These are phyloP conservation scores for Sebastes hubbsi DNA, from an alignment of 2,797 vertebrate genomes.

Conservation along the genomic window DNA sequence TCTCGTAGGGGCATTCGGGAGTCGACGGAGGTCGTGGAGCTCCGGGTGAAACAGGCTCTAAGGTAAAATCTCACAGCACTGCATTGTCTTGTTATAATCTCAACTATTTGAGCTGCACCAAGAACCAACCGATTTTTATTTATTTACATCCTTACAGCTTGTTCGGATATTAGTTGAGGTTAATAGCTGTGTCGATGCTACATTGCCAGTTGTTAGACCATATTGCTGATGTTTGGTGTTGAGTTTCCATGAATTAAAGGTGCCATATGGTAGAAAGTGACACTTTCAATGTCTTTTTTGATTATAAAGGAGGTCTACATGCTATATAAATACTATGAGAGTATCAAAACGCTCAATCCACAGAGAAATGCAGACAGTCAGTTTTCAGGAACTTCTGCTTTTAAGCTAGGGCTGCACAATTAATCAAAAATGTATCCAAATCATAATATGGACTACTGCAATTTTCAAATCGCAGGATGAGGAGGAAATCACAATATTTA, in stretches of 20 bases:
- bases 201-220: background rate
- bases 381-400: background rate
- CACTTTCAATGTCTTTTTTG: background rate
- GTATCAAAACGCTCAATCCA: background rate
- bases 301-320: background rate
- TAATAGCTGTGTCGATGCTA: background rate
- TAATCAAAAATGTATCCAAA: too few species aligned
- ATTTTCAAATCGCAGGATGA: too few species aligned
- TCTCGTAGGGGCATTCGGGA: slow-evolving; percentile 86
- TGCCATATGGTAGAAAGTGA: background rate
- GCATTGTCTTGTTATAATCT: slow-evolving; percentile 33
- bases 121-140: background rate
- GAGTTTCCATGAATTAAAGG: background rate
- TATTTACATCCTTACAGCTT: background rate
- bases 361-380: background rate
- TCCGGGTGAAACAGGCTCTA: slow-evolving; percentile 89
- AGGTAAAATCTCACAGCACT: slow-evolving; percentile 75
- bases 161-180: background rate
- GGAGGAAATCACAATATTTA: too few species aligned
- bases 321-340: background rate
- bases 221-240: background rate
- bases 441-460: too few species aligned
- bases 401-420: too few species aligned
- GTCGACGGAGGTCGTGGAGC: slow-evolving; percentile 88
- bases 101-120: background rate